Evolutionary conservation across 2,888 invertebrate species (phyloP), one percentile per base, ranked within the genome.

Genomic region (Eupithecia inturbata): DNA sequence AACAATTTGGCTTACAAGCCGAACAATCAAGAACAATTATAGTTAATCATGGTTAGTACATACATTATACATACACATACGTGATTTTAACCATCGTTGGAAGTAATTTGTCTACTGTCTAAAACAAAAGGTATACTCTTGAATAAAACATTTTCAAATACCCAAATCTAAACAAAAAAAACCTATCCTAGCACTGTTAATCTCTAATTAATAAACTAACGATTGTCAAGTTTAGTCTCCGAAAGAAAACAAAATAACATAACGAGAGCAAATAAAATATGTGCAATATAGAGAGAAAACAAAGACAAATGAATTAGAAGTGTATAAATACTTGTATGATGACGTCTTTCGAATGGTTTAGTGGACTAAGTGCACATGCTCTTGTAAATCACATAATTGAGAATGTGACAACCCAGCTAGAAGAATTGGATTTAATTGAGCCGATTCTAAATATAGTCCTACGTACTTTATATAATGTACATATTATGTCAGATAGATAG

Each of bases 371-470:
- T 36, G 45, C 39, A 33, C 49, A 75, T 81, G 82, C 82, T 83
- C 82, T 86, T 84, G 81, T 92, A 91, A 91, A 92, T 92, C 90
- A 91, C 83, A 84, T 91, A 90, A 91, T 92, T 92, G 91, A 86
- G 80, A 83, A 83, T 87, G 87, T 87, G 89, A 91, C 92, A 92
- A 87, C 89, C 89, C 82, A 81, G 82, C 83, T 78, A 81, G 82
- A 83, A 81, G 88, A 93, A 93, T 94, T 94, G 92, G 88, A 88
- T 90, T 91, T 93, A 93, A 93, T 93, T 92, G 91, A 90, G 82
- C 83, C 75, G 71, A 81, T 76, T 85, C 92, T 92, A 92, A 89
- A 92, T 91, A 92, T 92, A 93, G 87, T 76, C 70, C 69, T 75
- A 78, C 66, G 74, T n/a, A n/a, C n/a, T n/a, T n/a, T n/a, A n/a